These are phyloP conservation scores for Perccottus glenii DNA, from an alignment of 2,113 vertebrate genomes.

Conservation along the genomic window DNA sequence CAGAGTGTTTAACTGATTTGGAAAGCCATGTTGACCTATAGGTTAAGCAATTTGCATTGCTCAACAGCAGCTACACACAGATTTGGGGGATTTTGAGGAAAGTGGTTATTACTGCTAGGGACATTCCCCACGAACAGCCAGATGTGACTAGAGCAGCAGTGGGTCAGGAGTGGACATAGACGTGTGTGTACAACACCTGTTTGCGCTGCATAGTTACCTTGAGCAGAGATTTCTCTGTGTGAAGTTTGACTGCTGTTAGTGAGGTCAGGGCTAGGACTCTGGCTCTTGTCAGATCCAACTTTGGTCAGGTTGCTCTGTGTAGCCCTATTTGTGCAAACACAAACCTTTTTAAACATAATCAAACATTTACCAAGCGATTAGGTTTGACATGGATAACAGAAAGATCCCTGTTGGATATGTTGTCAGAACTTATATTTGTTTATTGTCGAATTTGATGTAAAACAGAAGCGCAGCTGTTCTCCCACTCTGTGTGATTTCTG, in stretches of 20 bases:
- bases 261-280: conserved; percentile 22
- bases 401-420: conserved; percentile 20
- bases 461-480: conserved; percentile 33
- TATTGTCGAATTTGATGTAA: conserved; percentile 37
- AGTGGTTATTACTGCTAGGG: conserved; percentile 32
- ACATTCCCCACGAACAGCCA: conserved; percentile 30
- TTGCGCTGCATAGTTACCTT: conserved; percentile 19
- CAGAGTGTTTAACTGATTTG: conserved; percentile 47
- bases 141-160: conserved; percentile 23
- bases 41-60: neutral
- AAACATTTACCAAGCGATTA: conserved; percentile 11
- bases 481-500: conserved; percentile 13
- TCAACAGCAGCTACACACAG: conserved; percentile 18
- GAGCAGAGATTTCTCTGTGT: conserved; percentile 20
- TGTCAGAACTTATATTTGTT: conserved; percentile 27
- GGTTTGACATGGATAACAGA: neutral
- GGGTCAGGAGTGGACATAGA: conserved; percentile 8
- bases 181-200: conserved; percentile 36
- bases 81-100: conserved; percentile 9
- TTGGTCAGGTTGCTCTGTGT: conserved; percentile 3
- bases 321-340: conserved; percentile 38
- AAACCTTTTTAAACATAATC: conserved; percentile 33
- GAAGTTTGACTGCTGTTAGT: conserved; percentile 33
- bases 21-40: conserved; percentile 20
- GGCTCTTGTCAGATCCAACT: conserved; percentile 14